A percentile compares a stretch with the other conserved stretches of the same genome.
Conservation (phyloP, 2,888 invertebrate genomes). For the Macaria notata region DNA sequence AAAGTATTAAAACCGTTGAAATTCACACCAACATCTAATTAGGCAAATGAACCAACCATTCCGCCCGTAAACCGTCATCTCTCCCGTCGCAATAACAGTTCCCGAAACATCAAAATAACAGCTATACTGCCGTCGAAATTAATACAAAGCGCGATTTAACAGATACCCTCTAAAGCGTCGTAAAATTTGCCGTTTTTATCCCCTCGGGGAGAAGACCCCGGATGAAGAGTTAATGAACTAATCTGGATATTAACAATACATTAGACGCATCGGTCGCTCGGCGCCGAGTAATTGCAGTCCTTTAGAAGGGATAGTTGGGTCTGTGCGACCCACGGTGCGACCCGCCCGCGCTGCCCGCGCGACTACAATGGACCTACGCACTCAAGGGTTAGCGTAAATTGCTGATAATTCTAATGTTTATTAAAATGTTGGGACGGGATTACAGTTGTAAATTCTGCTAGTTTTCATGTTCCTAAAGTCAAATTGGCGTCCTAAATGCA, state of each 20-base stretch:
- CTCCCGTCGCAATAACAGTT: slow-evolving; percentile 45
- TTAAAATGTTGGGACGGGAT: slow-evolving; percentile 40
- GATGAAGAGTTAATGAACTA: slow-evolving; percentile 81
- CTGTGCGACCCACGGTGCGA: slow-evolving; percentile 33
- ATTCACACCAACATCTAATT: slow-evolving; percentile 36
- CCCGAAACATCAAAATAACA: slow-evolving; percentile 57
- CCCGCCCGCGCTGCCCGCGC: slow-evolving; percentile 42
- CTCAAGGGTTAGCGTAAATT: slow-evolving; percentile 47
- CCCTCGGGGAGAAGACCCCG: slow-evolving; percentile 46
- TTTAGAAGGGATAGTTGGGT: slow-evolving; percentile 48
- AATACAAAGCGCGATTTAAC: slow-evolving; percentile 68
- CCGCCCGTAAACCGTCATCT: slow-evolving; percentile 32
- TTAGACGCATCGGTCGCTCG: slow-evolving; percentile 74
- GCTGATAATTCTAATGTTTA: slow-evolving; percentile 49
- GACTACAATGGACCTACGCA: slow-evolving; percentile 37
- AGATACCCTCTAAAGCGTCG: slow-evolving; percentile 61
- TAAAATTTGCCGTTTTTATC: slow-evolving; percentile 62
- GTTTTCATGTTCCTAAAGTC: slow-evolving; percentile 11
- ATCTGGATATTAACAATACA: slow-evolving; percentile 81
- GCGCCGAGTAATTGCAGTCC: slow-evolving; percentile 56
- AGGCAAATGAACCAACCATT: slow-evolving; percentile 62
- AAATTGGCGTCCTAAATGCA: not conserved
- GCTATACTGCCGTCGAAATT: slow-evolving; percentile 69
- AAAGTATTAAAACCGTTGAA: no score
- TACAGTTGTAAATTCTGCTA: slow-evolving; percentile 30